phyloP scores from a whole-genome alignment of 2,113 vertebrate species.

The Aldabrachelys gigantea region DNA sequence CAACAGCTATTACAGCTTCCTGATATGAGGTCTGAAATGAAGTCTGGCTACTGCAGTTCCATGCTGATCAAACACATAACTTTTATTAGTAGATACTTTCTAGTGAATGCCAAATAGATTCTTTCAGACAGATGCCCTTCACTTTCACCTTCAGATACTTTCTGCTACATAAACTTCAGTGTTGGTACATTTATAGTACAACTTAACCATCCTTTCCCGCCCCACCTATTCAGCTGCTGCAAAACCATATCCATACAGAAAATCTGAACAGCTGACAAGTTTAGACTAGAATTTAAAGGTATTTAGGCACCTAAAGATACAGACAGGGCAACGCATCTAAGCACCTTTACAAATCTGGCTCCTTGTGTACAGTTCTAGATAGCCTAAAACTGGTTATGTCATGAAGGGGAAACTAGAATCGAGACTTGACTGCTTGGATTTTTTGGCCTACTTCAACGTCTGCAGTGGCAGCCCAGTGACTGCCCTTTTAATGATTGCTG shows the following conservation, averaged over 20 bases:
- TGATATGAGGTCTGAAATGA: not conserved
- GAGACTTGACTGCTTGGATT: not conserved
- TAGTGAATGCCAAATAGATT: too few species aligned
- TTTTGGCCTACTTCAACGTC: not conserved
- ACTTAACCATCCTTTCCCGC: not conserved
- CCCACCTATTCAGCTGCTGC: not conserved
- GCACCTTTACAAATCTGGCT: not conserved
- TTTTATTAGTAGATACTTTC: not conserved
- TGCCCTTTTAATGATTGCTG: not conserved
- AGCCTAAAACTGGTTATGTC: not conserved
- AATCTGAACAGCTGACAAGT: not conserved
- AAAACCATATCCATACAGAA: accelerated
- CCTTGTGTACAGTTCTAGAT: not conserved
- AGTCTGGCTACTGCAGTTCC: not conserved
- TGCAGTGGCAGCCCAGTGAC: not conserved
- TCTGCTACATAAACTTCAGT: not conserved
- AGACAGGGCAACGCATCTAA: not conserved
- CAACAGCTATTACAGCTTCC: not conserved
- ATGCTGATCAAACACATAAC: not conserved
- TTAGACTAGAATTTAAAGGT: not conserved
- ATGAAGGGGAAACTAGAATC: not conserved
- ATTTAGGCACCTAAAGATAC: not conserved
- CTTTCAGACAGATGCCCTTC: not conserved
- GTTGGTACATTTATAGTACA: not conserved
- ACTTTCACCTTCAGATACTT: not conserved